Evolutionary conservation across 2,888 invertebrate genomes (phyloP), one percentile per base, ranked within the genome.

Genomic region (Temnothorax unifasciatus): DNA sequence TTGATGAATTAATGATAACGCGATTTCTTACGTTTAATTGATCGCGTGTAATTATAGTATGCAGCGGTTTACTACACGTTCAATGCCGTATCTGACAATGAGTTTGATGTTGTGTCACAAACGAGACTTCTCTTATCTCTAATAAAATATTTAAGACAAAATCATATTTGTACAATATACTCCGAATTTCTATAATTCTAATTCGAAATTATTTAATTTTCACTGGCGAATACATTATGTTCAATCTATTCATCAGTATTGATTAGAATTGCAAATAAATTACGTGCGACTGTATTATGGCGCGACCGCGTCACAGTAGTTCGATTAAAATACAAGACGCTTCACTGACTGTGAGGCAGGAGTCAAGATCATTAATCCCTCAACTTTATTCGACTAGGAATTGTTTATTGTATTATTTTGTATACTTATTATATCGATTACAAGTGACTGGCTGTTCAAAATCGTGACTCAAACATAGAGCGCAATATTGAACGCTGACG

Each of bases 1-100:
- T 63, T 66, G 25, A 66, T 64, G 25, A 76, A 66, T 76, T 66
- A 50, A 13, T 1, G 9, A 38, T n/a, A 38, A 44, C 18, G 15
- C 13, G 59, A n/a, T 29, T 52, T 50, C 3, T 59, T 74, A n/a
- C 5, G 3, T 15, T 59, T n/a, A 34, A 61, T n/a, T 75, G 25
- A 3, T 9, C 29, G 8, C 6, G 15, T n/a, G 6, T 34, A 74
- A 74, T 75, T 21, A 61, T 21, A 61, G n/a, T 8, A 61, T 21
- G 15, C 74, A 29, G 29, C 29, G n/a, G n/a, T 61, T 74, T n/a
- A 61, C 15, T 59, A 59, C n/a, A 15, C 29, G 9, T 38, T 5
- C 11, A 25, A 18, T 41, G 29, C 21, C 71, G 41, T 38, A 15
- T 57, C 29, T 34, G 13, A 29, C 29, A 29, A 29, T 29, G 29